phyloP scores from a whole-genome alignment of 2,797 vertebrate species.

The Capromys pilorides region DNA sequence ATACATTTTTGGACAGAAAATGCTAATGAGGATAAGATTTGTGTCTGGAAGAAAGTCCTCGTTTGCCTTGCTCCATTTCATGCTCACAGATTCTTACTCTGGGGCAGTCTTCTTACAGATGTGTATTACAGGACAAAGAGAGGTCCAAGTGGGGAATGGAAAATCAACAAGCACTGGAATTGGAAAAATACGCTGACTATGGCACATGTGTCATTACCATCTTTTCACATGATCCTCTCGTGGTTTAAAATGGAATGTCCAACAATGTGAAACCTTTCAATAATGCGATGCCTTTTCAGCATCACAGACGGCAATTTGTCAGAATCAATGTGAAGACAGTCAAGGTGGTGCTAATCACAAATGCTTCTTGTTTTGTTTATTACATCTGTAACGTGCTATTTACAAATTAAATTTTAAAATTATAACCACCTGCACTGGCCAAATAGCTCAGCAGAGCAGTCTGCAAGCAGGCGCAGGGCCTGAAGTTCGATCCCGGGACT shows the following conservation, averaged over 20 bases:
- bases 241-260: background rate
- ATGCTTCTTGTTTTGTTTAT: background rate
- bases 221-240: background rate
- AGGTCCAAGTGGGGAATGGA: background rate
- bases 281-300: background rate
- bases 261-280: background rate
- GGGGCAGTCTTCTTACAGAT: background rate
- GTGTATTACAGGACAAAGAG: background rate
- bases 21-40: background rate
- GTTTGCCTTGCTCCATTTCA: background rate
- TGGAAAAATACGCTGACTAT: slow-evolving; percentile 1
- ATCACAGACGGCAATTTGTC: background rate
- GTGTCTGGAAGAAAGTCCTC: background rate
- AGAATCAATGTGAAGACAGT: background rate
- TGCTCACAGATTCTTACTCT: background rate
- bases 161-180: background rate
- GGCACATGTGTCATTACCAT: background rate
- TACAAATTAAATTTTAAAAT: slow-evolving; percentile 50
- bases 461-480: no score
- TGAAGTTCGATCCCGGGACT: no score
- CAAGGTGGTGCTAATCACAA: background rate
- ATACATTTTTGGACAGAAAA: background rate
- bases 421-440: no score
- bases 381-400: slow-evolving; percentile 34
- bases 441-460: no score